A percentile compares a stretch with the other conserved stretches of the same genome.
These are phyloP conservation scores for Phodopus roborovskii DNA, from an alignment of 2,113 vertebrate species.

Conservation along the genomic window DNA sequence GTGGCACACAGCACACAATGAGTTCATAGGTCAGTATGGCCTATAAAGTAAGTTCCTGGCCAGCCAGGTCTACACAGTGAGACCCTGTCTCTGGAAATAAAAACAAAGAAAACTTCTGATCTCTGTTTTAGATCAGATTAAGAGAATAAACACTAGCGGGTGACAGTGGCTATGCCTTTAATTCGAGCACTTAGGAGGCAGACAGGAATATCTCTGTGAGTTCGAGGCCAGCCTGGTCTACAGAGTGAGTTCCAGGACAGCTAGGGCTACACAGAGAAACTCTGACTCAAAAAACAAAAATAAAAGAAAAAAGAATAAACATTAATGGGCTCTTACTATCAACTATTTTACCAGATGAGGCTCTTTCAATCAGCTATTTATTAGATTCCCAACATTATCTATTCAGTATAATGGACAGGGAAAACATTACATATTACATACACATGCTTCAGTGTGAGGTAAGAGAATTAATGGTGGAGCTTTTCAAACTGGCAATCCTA, in stretches of 20 bases:
- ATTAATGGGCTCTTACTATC: not conserved
- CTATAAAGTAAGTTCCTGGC: not conserved
- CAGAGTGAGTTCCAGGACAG: no score
- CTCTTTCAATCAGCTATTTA: slow-evolving; percentile 38
- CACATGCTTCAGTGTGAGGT: not conserved
- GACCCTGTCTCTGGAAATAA: not conserved
- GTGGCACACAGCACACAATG: not conserved
- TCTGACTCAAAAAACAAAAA: no score
- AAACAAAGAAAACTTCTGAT: not conserved
- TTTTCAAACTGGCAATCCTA: not conserved
- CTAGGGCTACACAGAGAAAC: no score
- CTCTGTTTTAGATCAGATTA: not conserved
- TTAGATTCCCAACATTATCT: not conserved
- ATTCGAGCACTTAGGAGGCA: no score
- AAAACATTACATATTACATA: no score
- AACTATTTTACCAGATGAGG: not conserved
- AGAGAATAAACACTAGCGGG: not conserved
- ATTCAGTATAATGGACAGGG: no score
- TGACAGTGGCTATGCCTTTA: no score
- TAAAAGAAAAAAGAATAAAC: no score
- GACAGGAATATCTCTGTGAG: no score
- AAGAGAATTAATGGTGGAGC: not conserved
- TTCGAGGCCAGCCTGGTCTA: no score
- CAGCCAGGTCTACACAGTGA: not conserved
- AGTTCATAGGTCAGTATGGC: not conserved